Conservation (phyloP, 2,797 vertebrate genomes). For the Botia kubotai region DNA sequence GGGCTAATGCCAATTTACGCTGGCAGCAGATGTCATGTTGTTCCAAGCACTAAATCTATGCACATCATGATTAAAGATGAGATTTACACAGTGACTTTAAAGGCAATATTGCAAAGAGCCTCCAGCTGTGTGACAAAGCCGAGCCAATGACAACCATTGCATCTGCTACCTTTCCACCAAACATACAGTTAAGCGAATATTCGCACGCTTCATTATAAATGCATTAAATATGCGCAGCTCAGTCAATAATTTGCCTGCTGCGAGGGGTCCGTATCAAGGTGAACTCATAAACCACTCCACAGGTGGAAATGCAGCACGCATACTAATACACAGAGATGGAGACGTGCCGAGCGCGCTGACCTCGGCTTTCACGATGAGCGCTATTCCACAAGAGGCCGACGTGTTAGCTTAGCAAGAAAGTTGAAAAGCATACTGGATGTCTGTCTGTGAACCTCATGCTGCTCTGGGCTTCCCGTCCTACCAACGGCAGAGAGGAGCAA, state of each 20-base stretch:
- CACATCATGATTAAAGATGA: constrained; percentile 43
- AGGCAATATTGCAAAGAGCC: constrained; percentile 22
- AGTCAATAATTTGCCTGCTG: constrained; percentile 22
- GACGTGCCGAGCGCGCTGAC: constrained; percentile 33
- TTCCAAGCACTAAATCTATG: constrained; percentile 42
- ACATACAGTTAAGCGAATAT: constrained; percentile 1
- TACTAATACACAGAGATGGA: constrained; percentile 39
- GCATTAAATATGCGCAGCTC: constrained; percentile 13
- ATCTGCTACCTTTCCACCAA: constrained; percentile 9
- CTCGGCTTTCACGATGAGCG: constrained; percentile 24
- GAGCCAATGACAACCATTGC: not conserved
- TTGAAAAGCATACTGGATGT: constrained; percentile 24
- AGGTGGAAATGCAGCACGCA: constrained; percentile 24
- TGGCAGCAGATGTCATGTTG: constrained; percentile 30
- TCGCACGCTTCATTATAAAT: not conserved
- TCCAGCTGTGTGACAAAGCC: constrained; percentile 20
- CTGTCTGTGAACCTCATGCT: constrained; percentile 24
- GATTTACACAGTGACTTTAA: constrained; percentile 21
- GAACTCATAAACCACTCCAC: constrained; percentile 31
- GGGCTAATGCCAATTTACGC: constrained; percentile 41
- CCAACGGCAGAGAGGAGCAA: constrained; percentile 1
- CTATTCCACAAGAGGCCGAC: constrained; percentile 12
- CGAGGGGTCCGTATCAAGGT: not conserved
- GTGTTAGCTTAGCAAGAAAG: constrained; percentile 40
- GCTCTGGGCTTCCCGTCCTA: constrained; percentile 18